Percentiles rank a stretch among this genome's conserved stretches.
These are phyloP conservation scores for Acridotheres tristis DNA, from an alignment of 2,797 vertebrate species.

Conservation along the genomic window DNA sequence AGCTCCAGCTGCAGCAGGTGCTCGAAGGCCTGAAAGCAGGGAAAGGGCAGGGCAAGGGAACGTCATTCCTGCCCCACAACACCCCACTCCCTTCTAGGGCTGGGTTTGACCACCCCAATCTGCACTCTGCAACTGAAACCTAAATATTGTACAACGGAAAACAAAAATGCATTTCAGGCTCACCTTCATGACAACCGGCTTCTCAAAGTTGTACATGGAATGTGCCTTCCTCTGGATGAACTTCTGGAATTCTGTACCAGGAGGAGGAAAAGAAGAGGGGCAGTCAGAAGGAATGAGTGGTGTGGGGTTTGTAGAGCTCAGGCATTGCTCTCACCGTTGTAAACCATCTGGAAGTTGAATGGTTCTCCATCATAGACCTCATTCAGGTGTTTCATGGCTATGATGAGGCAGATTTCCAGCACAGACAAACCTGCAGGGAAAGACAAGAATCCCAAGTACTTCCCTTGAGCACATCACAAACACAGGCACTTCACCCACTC, in stretches of 20 bases:
- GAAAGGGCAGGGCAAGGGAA: neutral
- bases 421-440: conserved; percentile 87
- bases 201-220: conserved; percentile 93
- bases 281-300: neutral
- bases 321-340: conserved; percentile 83
- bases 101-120: rapidly evolving
- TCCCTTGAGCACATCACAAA: neutral
- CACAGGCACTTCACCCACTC: neutral
- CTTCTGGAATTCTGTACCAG: conserved; percentile 91
- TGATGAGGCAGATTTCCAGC: conserved; percentile 93
- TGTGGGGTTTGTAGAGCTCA: rapidly evolving
- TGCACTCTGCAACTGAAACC: rapidly evolving
- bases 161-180: neutral
- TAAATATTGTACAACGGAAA: rapidly evolving
- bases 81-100: rapidly evolving
- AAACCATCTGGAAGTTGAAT: conserved; percentile 98
- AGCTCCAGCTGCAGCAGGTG: conserved; percentile 88
- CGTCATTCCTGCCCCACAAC: neutral
- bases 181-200: conserved; percentile 95
- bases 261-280: neutral
- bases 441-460: neutral
- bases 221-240: conserved; percentile 93
- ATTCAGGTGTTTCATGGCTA: conserved; percentile 97
- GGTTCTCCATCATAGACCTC: conserved; percentile 94
- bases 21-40: conserved; percentile 47